phyloP scores from a whole-genome alignment of 2,797 vertebrate species.

The Octomys mimax region DNA sequence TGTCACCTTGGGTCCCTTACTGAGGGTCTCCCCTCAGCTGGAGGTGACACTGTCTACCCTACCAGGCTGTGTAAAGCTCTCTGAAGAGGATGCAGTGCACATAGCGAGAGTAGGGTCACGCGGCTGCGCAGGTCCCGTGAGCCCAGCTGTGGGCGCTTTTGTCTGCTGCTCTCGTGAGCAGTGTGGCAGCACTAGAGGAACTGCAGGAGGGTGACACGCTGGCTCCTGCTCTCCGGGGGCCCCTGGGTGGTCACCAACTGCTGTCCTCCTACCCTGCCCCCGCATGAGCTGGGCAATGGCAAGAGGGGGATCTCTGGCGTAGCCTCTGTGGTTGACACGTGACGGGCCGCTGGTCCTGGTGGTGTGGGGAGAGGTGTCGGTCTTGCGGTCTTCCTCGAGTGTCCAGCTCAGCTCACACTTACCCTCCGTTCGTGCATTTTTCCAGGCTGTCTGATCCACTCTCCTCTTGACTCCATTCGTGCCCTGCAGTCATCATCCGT shows the following conservation, averaged over 20 bases:
- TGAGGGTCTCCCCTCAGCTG: background rate
- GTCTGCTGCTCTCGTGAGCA: background rate
- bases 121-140: fast-evolving
- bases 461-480: background rate
- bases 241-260: background rate
- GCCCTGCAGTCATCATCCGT: background rate
- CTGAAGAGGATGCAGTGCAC: background rate
- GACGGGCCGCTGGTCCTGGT: background rate
- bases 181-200: background rate
- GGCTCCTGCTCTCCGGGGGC: background rate
- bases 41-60: no score
- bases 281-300: background rate
- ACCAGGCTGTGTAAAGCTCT: fast-evolving
- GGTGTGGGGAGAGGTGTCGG: fast-evolving
- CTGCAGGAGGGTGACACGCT: fast-evolving
- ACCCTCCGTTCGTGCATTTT: background rate
- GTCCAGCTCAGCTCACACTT: background rate
- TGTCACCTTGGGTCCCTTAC: background rate
- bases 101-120: background rate
- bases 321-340: background rate
- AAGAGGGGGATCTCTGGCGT: background rate
- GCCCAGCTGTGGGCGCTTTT: background rate
- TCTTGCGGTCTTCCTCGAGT: fast-evolving
- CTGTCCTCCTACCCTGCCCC: background rate
- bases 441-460: background rate